Conservation (phyloP, 2,113 vertebrate species). For the Noctilio leporinus region DNA sequence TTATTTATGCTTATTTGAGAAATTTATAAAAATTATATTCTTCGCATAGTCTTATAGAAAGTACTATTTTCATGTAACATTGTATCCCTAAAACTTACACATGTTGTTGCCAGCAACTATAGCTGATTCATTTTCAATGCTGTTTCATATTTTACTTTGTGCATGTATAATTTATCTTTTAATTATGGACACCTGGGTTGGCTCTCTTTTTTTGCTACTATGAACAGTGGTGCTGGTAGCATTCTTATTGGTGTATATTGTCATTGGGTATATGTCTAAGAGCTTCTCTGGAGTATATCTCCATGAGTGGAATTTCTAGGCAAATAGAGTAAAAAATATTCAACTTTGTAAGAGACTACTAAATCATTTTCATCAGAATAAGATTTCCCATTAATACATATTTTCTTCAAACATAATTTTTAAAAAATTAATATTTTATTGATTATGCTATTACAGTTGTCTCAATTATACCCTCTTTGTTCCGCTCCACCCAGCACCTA, state of each 20-base stretch:
- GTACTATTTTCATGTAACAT: not conserved
- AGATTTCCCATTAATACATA: not conserved
- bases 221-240: not conserved
- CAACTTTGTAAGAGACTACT: not conserved
- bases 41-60: not conserved
- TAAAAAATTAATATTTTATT: too few relatives aligned
- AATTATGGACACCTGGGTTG: not conserved
- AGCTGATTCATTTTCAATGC: not conserved
- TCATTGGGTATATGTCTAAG: not conserved
- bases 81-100: not conserved
- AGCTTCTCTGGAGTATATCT: not conserved
- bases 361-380: not conserved
- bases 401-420: not conserved
- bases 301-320: not conserved
- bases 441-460: too few relatives aligned
- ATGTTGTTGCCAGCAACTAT: not conserved
- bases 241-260: not conserved
- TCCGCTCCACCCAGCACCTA: too few relatives aligned
- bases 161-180: not conserved
- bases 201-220: not conserved
- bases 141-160: constrained; percentile 14
- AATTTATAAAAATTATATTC: not conserved
- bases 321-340: not conserved
- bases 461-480: too few relatives aligned
- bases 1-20: not conserved